Percentiles rank a stretch among this genome's conserved stretches.
Evolutionary conservation across 2,797 vertebrate species (phyloP).

Genomic region (Melanogrammus aeglefinus): DNA sequence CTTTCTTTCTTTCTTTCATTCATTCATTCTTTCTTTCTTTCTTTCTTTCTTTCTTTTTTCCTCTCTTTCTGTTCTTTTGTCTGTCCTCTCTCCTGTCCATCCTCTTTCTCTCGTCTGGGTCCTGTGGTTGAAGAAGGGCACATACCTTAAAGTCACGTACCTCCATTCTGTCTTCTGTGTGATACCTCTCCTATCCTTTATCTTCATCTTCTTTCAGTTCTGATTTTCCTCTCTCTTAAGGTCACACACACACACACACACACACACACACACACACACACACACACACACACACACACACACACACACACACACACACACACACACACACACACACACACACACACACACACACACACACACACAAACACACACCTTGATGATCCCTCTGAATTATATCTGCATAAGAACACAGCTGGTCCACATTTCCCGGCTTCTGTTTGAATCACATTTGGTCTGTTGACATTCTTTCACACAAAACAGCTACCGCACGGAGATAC

Average conservation of each 20-base stretch:
- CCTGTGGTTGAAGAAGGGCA: neutral
- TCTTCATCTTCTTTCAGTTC: neutral
- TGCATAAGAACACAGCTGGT: too few relatives aligned
- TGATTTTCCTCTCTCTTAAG: constrained; percentile 9
- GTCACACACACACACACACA: constrained; percentile 8
- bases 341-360: constrained; percentile 9
- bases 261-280: constrained; percentile 3
- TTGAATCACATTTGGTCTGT: too few relatives aligned
- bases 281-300: constrained; percentile 6
- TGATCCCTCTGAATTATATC: too few relatives aligned
- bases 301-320: constrained; percentile 5
- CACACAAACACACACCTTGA: constrained; percentile 15
- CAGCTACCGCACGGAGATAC: too few relatives aligned
- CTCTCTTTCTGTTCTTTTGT: constrained; percentile 18
- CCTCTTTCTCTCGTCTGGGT: constrained; percentile 33
- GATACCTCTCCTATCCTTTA: constrained; percentile 8
- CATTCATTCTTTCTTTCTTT: neutral
- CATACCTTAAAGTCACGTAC: neutral
- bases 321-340: constrained; percentile 15
- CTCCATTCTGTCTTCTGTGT: constrained; percentile 14
- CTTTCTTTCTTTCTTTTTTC: neutral
- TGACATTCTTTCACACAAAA: too few relatives aligned
- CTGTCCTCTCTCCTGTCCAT: constrained; percentile 8
- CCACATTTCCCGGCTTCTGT: too few relatives aligned
- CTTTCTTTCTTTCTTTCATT: neutral